These are phyloP conservation scores for Limnephilus marmoratus DNA, from an alignment of 2,888 invertebrate genomes.

Conservation along the genomic window DNA sequence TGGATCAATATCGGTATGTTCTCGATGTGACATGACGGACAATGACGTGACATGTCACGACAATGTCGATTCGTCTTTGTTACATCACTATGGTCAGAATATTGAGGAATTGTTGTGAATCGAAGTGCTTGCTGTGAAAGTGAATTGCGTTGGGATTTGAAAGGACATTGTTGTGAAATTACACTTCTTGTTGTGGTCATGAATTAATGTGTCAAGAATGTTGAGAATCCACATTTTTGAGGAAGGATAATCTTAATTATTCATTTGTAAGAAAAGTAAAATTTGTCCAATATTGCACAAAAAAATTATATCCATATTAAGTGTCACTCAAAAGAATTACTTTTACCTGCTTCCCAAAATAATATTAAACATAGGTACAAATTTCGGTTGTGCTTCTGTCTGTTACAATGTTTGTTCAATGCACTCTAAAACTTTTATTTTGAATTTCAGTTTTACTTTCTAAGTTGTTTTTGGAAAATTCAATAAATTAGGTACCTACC, in stretches of 20 bases:
- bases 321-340: neutral
- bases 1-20: conserved; percentile 39
- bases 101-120: neutral
- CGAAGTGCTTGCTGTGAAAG: conserved; percentile 33
- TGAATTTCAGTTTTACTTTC: no score
- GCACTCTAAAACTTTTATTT: no score
- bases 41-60: conserved; percentile 45
- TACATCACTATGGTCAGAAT: conserved; percentile 35
- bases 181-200: neutral
- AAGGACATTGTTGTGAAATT: conserved; percentile 29
- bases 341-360: no score
- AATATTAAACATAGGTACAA: no score
- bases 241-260: neutral
- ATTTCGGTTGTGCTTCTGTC: no score
- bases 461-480: no score
- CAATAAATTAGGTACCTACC: no score
- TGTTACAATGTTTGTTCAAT: no score
- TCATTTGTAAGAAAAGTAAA: neutral
- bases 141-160: conserved; percentile 9
- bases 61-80: conserved; percentile 42
- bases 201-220: neutral
- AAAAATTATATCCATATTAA: neutral
- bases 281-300: neutral
- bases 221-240: neutral
- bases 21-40: conserved; percentile 15